phyloP scores from a whole-genome alignment of 1,140 invertebrate species.

The Lineus longissimus region DNA sequence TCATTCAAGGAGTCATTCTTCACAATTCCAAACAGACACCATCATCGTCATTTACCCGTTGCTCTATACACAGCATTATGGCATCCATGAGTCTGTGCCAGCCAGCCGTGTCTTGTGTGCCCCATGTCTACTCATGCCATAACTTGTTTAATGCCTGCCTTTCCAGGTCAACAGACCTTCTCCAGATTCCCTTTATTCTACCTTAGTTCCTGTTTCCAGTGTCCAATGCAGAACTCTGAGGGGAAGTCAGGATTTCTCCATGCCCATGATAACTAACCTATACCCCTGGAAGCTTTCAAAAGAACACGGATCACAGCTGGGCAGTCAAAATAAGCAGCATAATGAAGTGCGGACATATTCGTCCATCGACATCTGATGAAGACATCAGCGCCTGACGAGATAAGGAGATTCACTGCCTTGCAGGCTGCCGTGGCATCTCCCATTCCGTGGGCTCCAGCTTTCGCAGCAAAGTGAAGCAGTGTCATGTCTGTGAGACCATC shows the following conservation, averaged over 20 bases:
- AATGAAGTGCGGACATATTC: constrained; percentile 60
- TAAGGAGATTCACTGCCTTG: constrained; percentile 41
- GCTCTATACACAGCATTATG: neutral
- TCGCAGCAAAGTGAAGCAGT: constrained; percentile 59
- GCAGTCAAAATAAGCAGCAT: constrained; percentile 61
- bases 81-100: neutral
- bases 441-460: constrained; percentile 58
- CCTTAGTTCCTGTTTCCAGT: too few species aligned
- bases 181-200: too few species aligned
- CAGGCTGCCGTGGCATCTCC: constrained; percentile 53
- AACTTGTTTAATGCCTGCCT: too few species aligned
- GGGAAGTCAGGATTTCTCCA: too few species aligned
- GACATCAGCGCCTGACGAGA: constrained; percentile 56
- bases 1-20: too few species aligned
- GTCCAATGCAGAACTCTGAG: too few species aligned
- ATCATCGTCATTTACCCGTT: too few species aligned
- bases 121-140: too few species aligned
- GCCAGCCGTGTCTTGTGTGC: too few species aligned
- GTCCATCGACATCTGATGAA: constrained; percentile 60
- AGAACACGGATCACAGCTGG: constrained; percentile 56
- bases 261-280: constrained; percentile 39
- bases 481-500: constrained; percentile 63
- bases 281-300: constrained; percentile 47
- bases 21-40: too few species aligned
- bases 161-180: too few species aligned